These are phyloP conservation scores for Prietella phreatophila DNA, from an alignment of 2,113 vertebrate genomes.

Conservation along the genomic window DNA sequence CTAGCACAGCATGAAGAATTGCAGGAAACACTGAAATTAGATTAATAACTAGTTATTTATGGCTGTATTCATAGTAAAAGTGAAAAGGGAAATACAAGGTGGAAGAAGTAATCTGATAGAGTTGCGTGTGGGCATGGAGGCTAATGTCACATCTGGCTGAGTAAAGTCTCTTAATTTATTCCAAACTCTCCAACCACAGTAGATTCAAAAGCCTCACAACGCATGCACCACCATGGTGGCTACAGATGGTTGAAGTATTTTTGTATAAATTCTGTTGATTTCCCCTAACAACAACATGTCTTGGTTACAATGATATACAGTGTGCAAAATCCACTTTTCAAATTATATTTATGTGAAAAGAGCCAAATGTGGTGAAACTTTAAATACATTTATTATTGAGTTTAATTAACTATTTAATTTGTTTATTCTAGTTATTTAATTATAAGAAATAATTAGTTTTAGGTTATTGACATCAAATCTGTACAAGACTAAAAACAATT, in stretches of 20 bases:
- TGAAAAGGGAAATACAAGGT: slow-evolving; percentile 4
- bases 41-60: background rate
- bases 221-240: slow-evolving; percentile 21
- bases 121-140: slow-evolving; percentile 30
- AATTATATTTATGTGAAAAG: background rate
- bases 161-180: slow-evolving; percentile 38
- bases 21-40: background rate
- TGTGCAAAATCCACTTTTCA: background rate
- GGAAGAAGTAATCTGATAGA: slow-evolving; percentile 19
- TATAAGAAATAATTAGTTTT: background rate
- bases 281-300: background rate
- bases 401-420: background rate
- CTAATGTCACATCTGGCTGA: slow-evolving; percentile 45
- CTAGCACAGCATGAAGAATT: background rate
- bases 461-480: background rate
- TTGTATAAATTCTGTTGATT: slow-evolving; percentile 39
- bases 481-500: background rate
- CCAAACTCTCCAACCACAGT: slow-evolving; percentile 30
- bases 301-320: background rate
- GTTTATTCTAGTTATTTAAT: background rate
- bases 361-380: background rate
- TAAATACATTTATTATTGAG: background rate
- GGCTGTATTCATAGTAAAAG: background rate
- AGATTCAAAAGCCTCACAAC: slow-evolving; percentile 19
- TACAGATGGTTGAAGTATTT: slow-evolving; percentile 32